Percentiles rank a stretch among this genome's conserved stretches.
These are phyloP conservation scores for Sturnus vulgaris DNA, from an alignment of 2,113 vertebrate genomes.

Conservation along the genomic window DNA sequence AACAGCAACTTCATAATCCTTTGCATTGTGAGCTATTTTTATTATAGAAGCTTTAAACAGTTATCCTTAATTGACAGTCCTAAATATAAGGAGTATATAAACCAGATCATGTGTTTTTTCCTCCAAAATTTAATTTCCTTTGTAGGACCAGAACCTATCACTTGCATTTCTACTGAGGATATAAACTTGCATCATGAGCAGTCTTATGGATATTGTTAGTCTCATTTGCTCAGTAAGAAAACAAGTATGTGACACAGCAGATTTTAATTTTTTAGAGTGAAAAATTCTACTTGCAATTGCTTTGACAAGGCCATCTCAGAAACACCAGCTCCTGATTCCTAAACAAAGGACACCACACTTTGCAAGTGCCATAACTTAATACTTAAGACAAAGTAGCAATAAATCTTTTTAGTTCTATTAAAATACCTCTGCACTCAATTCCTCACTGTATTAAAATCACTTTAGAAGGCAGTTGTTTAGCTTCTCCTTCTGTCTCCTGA, in stretches of 20 bases:
- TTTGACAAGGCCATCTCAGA: neutral
- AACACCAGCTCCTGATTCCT: neutral
- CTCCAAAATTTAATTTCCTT: neutral
- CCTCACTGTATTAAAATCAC: conserved; percentile 44
- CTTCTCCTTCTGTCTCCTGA: conserved; percentile 30
- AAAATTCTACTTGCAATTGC: neutral
- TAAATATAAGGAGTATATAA: neutral
- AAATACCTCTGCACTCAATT: conserved; percentile 29
- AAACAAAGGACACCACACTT: neutral
- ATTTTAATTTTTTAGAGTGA: neutral
- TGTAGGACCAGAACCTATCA: neutral
- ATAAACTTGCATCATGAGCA: neutral
- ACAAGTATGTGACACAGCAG: neutral
- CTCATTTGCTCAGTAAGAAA: neutral
- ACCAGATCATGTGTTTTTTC: neutral
- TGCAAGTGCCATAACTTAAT: neutral
- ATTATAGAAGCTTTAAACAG: neutral
- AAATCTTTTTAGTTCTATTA: conserved; percentile 34
- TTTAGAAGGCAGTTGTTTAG: conserved; percentile 58
- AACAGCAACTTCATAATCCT: neutral
- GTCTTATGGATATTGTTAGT: neutral
- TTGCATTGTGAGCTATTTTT: neutral
- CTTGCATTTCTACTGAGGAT: neutral
- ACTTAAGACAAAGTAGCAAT: conserved; percentile 2
- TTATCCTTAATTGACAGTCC: too few species aligned